Base-by-base conservation (phyloP, 2,888 invertebrate species). In the Caenorhabditis imperialis region DNA sequence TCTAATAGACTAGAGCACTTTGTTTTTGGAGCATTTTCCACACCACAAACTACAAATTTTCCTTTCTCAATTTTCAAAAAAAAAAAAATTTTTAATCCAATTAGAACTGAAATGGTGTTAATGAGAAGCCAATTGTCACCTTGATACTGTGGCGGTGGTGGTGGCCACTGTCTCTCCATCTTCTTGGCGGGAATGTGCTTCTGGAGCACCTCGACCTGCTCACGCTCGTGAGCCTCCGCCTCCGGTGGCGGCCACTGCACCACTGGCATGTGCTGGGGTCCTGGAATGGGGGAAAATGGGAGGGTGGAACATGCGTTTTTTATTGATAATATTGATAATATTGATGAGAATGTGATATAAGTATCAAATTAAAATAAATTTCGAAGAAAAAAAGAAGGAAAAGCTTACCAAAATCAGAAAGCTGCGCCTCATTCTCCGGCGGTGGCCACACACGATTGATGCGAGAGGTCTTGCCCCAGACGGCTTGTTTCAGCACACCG, bases 171-270 rank as follows among this genome's bases (percentile, higher is more conserved):
- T 60, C 80, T 67, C 47, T 83, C 76, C 37, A 75, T 74, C 27
- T 77, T 81, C 63, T 77, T 81, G 22, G 78, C 74, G 10, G 84
- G 84, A 48, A 84, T 77, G 44, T 86, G 83, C 67, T 81, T 85
- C 44, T 78, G 77, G 7, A 82, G 73, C 55, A 82, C 76, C 55
- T 86, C 81, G 30, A 85, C 78, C 37, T 81, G 77, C 70, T 85
- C 80, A 51, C 80, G 75, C 61, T 82, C 79, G 48, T 78, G 75
- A 50, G 73, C 77, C 72, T 85, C 86, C 30, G 81, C 76, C 51
- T 86, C 86, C n/a, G 82, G 78, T 48, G 86, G 86, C 12, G 86
- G 86, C 86, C 86, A 86, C 60, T 86, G 86, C 12, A 85, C 82
- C 22, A 74, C 75, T 18, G 78, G 73, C 81, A 83, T 80, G 69